Base-by-base conservation (phyloP, 2,888 invertebrate species). In the Rotaria macrura region DNA sequence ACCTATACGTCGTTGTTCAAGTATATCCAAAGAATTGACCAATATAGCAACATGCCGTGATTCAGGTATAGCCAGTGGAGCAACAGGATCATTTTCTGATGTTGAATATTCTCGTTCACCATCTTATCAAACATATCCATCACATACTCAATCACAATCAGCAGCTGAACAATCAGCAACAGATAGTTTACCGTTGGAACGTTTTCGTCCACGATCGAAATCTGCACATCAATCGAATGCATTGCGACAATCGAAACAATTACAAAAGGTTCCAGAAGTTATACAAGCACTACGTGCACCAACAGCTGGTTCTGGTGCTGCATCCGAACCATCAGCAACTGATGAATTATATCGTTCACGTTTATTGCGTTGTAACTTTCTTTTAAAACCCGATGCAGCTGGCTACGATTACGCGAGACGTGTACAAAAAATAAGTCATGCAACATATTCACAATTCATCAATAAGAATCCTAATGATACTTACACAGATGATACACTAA, bases 351-450 rank as follows among this genome's bases (percentile, higher is more conserved):
- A 43, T 79, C 79, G 79, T 12, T 79, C 79, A 43, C 79, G 79
- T 79, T 79, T 79, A 43, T 43, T 79, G 43, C 79, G 79, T 79
- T 79, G 79, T 79, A 79, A 79, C 43, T 79, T 79, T 43, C 79
- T 79, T n/a, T 43, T 79, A 43, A 79, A 79, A 79, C 79, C 79
- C 0, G 79, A 79, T 79, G 79, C 79, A 79, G n/a, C 79, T 43
- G 79, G 79, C n/a, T 79, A 79, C 14, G 79, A 79, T 43, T 79
- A 43, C 14, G 43, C 43, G 14, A 25, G 79, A n/a, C 43, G 43
- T 79, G 79, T 79, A 43, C 79, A 79, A 43, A 79, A 79, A 79
- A 43, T 34, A 4, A 43, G 79, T 43, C 79, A 79, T 79, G 79
- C 43, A n/a, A 79, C 43, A n/a, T 79, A 79, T 79, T 79, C 79